These are phyloP conservation scores for Cheilosia impressa DNA, from an alignment of 2,888 invertebrate genomes.

Conservation along the genomic window DNA sequence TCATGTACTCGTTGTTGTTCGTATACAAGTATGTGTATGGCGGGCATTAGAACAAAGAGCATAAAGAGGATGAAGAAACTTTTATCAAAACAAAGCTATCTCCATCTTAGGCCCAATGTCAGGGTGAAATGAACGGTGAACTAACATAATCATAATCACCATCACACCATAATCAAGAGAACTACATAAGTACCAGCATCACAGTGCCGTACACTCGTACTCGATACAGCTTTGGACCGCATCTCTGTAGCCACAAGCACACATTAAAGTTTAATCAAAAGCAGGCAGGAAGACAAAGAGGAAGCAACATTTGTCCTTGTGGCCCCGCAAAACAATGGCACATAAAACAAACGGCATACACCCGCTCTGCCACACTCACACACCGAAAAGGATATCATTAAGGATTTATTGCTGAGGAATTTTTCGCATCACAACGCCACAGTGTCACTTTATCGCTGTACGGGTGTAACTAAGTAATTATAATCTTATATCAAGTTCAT, in stretches of 20 bases:
- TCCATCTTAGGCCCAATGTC: constrained; percentile 44
- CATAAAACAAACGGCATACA: not conserved
- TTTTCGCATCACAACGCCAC: constrained; percentile 42
- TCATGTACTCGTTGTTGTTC: not conserved
- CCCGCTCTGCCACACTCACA: not conserved
- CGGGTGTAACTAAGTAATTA: constrained; percentile 46
- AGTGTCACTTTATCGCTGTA: constrained; percentile 44
- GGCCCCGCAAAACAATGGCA: constrained; percentile 27
- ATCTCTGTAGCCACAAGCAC: constrained; percentile 52
- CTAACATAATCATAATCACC: constrained; percentile 71
- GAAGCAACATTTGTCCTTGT: constrained; percentile 63
- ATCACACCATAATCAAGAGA: constrained; percentile 17
- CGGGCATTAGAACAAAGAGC: constrained; percentile 10
- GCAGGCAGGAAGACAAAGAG: constrained; percentile 39
- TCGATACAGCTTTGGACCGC: constrained; percentile 23
- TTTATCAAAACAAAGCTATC: constrained; percentile 36
- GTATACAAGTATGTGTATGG: not conserved
- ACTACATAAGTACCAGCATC: constrained; percentile 1
- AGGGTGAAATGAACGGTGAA: constrained; percentile 59
- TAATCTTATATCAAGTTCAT: constrained; percentile 43
- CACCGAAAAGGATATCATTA: constrained; percentile 19
- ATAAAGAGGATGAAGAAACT: constrained; percentile 39
- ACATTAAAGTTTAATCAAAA: constrained; percentile 71
- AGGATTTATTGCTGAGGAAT: constrained; percentile 55
- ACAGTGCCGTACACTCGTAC: not conserved